Percentiles rank a stretch among this genome's conserved stretches.
Conservation (phyloP, 2,888 invertebrate genomes). For the Caenorhabditis sulstoni region DNA sequence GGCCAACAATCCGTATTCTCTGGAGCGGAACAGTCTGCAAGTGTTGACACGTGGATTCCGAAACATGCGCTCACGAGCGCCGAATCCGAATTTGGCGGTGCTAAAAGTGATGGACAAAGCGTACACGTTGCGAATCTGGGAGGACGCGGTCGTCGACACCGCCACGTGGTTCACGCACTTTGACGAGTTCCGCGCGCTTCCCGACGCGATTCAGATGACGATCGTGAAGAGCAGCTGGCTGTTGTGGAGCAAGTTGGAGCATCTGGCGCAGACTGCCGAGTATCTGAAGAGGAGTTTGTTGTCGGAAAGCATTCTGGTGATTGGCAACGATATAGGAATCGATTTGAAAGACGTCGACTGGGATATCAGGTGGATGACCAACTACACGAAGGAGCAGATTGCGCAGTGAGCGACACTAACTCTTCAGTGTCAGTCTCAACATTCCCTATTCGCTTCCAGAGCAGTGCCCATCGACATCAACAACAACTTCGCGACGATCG, state of each 20-base stretch:
- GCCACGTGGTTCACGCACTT: constrained; percentile 15
- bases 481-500: background rate
- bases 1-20: no score
- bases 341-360: background rate
- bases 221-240: constrained; percentile 6
- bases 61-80: background rate
- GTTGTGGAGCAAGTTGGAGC: constrained; percentile 5
- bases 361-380: constrained; percentile 13
- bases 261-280: constrained; percentile 8
- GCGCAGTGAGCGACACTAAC: no score
- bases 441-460: background rate
- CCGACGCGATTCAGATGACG: background rate
- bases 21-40: no score
- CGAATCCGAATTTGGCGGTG: background rate
- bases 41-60: no score
- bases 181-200: background rate
- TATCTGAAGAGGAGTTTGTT: background rate
- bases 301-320: background rate
- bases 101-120: background rate
- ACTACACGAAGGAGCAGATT: constrained; percentile 22
- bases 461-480: background rate
- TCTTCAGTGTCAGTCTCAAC: background rate
- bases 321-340: background rate
- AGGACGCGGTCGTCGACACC: background rate
- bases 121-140: background rate